Percentiles rank a stretch among this genome's conserved stretches.
These are phyloP conservation scores for Micrasema longulum DNA, from an alignment of 1,140 invertebrate species.

Conservation along the genomic window DNA sequence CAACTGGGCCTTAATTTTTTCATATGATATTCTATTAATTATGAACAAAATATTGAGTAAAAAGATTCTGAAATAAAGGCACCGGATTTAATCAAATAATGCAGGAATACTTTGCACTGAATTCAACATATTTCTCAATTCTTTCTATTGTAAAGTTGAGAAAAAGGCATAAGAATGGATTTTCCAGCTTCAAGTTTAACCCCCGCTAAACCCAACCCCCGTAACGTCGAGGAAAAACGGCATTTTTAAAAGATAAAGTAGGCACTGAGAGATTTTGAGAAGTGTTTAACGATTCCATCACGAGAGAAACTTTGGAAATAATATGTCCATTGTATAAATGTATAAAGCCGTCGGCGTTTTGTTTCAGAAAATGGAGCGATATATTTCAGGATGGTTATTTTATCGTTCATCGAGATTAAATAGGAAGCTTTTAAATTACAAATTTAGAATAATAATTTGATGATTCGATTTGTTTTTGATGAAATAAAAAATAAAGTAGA, in stretches of 20 bases:
- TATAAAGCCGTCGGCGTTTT: slow-evolving; percentile 25
- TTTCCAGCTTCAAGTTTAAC: too few relatives aligned
- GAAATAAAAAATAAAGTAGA: too few relatives aligned
- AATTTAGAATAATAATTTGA: too few relatives aligned
- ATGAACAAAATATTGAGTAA: too few relatives aligned
- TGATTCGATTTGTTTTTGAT: too few relatives aligned
- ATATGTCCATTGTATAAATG: slow-evolving; percentile 26
- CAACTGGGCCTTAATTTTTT: too few relatives aligned
- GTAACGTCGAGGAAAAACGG: not conserved
- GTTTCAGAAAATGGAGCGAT: not conserved
- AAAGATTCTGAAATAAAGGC: not conserved
- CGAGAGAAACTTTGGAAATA: slow-evolving; percentile 21
- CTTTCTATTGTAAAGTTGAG: too few relatives aligned
- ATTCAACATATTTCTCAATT: slow-evolving; percentile 6
- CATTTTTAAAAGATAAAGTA: slow-evolving; percentile 20
- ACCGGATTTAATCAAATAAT: not conserved
- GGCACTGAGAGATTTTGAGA: slow-evolving; percentile 32
- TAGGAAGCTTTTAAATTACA: too few relatives aligned
- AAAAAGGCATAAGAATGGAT: too few relatives aligned
- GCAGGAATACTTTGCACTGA: not conserved
- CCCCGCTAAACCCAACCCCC: too few relatives aligned
- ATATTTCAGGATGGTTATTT: not conserved
- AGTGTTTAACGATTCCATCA: slow-evolving; percentile 28
- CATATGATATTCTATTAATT: too few relatives aligned
- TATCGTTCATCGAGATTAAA: too few relatives aligned